Evolutionary conservation across 1,140 invertebrate species (phyloP), one percentile per base, ranked within the genome.

Genomic region (Drosophila malerkotliana): DNA sequence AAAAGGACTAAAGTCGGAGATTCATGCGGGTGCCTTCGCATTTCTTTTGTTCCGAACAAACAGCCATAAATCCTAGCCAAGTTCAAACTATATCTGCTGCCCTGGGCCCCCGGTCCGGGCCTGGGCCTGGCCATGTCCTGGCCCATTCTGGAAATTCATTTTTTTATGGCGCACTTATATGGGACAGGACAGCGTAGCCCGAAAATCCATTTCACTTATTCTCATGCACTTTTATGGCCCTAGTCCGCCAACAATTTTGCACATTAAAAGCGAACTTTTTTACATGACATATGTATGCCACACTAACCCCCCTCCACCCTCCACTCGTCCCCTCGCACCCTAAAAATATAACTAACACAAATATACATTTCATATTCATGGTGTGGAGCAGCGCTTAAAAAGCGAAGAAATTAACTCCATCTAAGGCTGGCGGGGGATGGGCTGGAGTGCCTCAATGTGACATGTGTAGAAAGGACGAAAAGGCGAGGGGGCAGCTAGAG

Each of bases 311-410:
- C 3, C 8, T n/a, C 0, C 48, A 8, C 10, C 1, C 53, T 5
- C 30, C 9, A 0, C 8, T 15, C 12, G 28, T 5, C n/a, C n/a
- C 10, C 10, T 9, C 18, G 2, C 45, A 5, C 10, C 57, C 34
- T 32, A 32, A 63, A 85, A 81, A 87, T 72, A 81, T 69, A 82
- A 74, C 79, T 69, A 82, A 77, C 79, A 77, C 80, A 85, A 82
- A 85, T 87, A 85, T 64, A 85, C 82, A 85, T 85, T 85, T 85
- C 83, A 82, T 82, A 85, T 85, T 85, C 82, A 85, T 85, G 77
- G 78, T 64, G 78, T 52, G 64, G 75, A 68, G 79, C 58, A 68
- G 79, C 58, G 77, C 80, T 83, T 84, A 83, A 83, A 74, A 79
- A 81, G 82, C 77, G 59, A 85, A 87, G 82, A 85, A 85, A 85